phyloP scores from a whole-genome alignment of 2,888 invertebrate genomes.

The Melipona bicolor region DNA sequence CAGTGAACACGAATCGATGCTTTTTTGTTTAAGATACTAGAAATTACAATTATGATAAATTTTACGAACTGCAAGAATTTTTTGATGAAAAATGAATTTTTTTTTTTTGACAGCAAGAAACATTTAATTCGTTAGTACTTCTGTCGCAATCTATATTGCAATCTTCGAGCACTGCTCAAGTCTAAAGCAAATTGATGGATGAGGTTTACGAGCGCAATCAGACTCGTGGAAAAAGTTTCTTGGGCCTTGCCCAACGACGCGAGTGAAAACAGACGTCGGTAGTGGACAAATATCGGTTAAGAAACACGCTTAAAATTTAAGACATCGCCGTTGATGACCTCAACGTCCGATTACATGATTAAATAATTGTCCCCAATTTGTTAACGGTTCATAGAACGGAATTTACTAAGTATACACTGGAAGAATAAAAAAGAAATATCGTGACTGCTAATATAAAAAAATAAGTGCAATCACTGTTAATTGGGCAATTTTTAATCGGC shows the following conservation, averaged over 20 bases:
- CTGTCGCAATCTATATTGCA: background rate
- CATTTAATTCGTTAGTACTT: background rate
- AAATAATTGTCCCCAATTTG: slow-evolving; percentile 65
- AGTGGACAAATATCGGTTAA: slow-evolving; percentile 7
- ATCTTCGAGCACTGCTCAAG: background rate
- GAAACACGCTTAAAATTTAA: slow-evolving; percentile 60
- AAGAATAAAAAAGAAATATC: slow-evolving; percentile 31
- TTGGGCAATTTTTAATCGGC: background rate
- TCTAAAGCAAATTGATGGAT: background rate
- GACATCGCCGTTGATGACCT: slow-evolving; percentile 45
- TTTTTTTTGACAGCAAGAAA: background rate
- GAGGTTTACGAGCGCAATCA: background rate
- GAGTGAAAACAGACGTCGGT: slow-evolving; percentile 38
- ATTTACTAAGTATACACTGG: slow-evolving; percentile 7
- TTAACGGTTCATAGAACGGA: slow-evolving; percentile 64
- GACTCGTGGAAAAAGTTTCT: background rate
- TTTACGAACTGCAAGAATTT: background rate
- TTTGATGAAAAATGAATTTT: too few relatives aligned
- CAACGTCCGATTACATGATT: slow-evolving; percentile 52
- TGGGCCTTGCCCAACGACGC: background rate
- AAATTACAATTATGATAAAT: background rate
- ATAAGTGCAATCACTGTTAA: slow-evolving; percentile 14
- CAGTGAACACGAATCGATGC: background rate
- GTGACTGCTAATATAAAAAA: slow-evolving; percentile 23
- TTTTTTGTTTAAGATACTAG: too few relatives aligned